These are phyloP conservation scores for Alloscopus bannaensis DNA, from an alignment of 2,888 invertebrate species.

Conservation along the genomic window DNA sequence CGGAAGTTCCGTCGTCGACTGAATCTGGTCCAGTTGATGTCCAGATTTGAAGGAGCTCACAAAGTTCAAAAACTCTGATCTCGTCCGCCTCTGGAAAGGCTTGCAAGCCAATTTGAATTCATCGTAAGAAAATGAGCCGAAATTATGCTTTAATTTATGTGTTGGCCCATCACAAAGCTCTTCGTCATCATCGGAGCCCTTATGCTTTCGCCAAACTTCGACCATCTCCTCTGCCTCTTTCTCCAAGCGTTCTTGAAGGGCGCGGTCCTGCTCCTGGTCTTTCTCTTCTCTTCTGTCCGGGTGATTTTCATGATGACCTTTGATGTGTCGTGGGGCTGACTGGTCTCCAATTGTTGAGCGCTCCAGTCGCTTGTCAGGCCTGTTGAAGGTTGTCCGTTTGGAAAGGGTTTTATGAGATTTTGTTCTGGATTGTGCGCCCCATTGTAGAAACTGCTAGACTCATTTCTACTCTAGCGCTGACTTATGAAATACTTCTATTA, in stretches of 20 bases:
- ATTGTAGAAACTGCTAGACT: background rate
- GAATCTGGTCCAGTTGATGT: background rate
- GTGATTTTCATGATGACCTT: background rate
- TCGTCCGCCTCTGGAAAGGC: background rate
- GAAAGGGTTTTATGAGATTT: background rate
- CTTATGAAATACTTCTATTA: too few relatives aligned
- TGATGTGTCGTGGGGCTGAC: too few relatives aligned
- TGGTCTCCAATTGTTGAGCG: background rate
- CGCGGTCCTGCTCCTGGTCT: background rate
- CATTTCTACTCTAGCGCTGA: too few relatives aligned
- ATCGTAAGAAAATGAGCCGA: background rate
- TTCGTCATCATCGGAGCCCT: background rate
- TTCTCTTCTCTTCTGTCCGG: background rate
- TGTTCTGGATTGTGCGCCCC: slow-evolving; percentile 8
- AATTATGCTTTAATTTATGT: background rate
- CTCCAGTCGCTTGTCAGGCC: background rate
- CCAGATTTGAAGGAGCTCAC: background rate
- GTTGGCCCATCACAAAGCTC: background rate
- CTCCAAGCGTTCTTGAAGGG: background rate
- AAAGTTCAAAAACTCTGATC: background rate
- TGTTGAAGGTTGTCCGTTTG: background rate
- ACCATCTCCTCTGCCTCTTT: slow-evolving; percentile 3
- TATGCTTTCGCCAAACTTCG: background rate
- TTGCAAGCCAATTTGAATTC: background rate
- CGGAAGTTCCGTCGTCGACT: background rate